Percentiles rank a stretch among this genome's conserved stretches.
Evolutionary conservation across 2,113 vertebrate genomes (phyloP).

Genomic region (Mirza zaza): DNA sequence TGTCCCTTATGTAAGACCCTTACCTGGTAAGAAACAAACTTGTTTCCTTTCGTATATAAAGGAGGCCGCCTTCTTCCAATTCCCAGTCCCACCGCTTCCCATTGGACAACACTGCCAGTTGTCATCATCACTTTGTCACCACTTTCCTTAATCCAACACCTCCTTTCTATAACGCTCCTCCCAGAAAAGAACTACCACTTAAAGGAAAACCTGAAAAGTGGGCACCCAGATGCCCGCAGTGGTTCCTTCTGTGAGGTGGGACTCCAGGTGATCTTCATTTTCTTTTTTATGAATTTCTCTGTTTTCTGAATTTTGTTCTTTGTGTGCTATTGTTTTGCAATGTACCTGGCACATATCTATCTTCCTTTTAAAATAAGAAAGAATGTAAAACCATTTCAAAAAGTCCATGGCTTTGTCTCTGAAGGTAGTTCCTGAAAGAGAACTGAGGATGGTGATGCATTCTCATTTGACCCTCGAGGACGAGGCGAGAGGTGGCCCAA

Average conservation of each 20-base stretch:
- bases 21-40: not conserved
- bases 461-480: slow-evolving; percentile 1
- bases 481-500: not conserved
- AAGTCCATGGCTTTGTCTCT: not conserved
- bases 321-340: not conserved
- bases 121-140: not conserved
- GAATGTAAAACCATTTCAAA: not conserved
- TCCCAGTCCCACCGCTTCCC: not conserved
- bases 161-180: not conserved
- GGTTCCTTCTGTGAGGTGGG: not conserved
- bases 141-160: not conserved
- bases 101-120: not conserved
- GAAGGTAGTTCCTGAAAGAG: not conserved
- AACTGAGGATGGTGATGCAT: not conserved
- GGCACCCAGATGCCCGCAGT: no score
- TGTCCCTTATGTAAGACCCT: not conserved
- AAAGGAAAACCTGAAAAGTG: not conserved
- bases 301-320: not conserved
- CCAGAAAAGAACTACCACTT: not conserved
- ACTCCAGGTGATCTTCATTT: not conserved
- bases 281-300: not conserved
- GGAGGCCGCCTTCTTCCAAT: not conserved
- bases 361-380: slow-evolving; percentile 20
- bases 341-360: not conserved
- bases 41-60: not conserved